These are phyloP conservation scores for Eurosta solidaginis DNA, from an alignment of 1,140 invertebrate species.

Conservation along the genomic window DNA sequence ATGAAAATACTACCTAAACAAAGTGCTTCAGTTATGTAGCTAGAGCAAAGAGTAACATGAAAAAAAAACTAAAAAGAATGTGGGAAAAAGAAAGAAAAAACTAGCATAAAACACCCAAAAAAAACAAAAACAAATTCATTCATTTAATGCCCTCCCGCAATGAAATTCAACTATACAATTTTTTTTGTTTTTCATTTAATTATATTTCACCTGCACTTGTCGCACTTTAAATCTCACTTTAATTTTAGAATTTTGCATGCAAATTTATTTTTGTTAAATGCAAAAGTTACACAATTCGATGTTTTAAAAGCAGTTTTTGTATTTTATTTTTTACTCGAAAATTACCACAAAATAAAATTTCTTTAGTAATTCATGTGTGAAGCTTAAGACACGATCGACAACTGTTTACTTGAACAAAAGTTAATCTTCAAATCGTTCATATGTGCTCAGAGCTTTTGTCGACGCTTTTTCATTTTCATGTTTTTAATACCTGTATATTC, in stretches of 20 bases:
- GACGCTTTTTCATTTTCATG: not conserved
- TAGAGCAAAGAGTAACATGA: not conserved
- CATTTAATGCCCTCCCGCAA: too few relatives aligned
- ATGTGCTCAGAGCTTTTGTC: not conserved
- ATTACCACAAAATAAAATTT: not conserved
- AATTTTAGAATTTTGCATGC: not conserved
- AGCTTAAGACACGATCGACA: constrained; percentile 22
- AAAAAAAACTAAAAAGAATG: not conserved
- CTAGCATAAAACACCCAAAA: not conserved
- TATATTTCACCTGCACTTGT: too few relatives aligned
- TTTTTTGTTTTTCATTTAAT: too few relatives aligned
- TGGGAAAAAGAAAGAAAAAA: not conserved
- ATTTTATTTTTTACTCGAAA: not conserved
- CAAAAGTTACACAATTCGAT: not conserved
- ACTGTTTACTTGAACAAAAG: constrained; percentile 31
- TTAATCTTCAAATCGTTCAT: not conserved
- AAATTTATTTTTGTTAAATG: not conserved
- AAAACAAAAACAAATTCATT: not conserved
- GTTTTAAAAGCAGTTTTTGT: not conserved
- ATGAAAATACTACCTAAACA: not conserved
- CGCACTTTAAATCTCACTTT: too few relatives aligned
- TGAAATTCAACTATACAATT: too few relatives aligned
- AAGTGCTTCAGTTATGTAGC: not conserved
- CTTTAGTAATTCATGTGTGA: not conserved
- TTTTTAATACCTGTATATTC: not conserved